phyloP scores from a whole-genome alignment of 2,797 vertebrate species.

The Hafferia zeledoni region DNA sequence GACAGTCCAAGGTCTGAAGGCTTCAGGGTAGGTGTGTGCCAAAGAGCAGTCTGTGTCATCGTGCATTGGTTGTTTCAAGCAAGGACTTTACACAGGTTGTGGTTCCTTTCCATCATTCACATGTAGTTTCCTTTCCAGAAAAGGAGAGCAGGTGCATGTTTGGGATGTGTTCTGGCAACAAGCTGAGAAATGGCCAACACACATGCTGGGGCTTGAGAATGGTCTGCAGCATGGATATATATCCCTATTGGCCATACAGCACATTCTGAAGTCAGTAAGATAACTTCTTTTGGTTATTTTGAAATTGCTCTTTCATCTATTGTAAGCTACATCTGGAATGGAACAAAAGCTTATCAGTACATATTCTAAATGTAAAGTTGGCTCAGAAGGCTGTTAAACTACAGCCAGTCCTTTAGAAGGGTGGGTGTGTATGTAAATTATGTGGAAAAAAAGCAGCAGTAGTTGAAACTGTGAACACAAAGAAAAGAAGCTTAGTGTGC shows the following conservation, averaged over 20 bases:
- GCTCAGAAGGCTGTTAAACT: neutral
- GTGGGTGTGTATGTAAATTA: neutral
- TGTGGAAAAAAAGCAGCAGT: neutral
- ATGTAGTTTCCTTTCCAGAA: neutral
- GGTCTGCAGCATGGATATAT: neutral
- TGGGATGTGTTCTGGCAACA: neutral
- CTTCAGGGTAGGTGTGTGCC: neutral
- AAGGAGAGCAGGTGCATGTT: neutral
- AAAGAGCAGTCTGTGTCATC: neutral
- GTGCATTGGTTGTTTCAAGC: neutral
- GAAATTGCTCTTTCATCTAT: neutral
- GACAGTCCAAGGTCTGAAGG: neutral
- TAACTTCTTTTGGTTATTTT: neutral
- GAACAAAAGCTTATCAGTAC: neutral
- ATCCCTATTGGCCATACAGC: accelerated
- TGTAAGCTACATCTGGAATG: neutral
- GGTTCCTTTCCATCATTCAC: neutral
- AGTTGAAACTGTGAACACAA: neutral
- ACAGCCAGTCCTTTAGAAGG: neutral
- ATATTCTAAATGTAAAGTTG: neutral
- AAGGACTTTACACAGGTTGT: neutral
- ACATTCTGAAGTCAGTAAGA: neutral
- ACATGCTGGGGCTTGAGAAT: accelerated
- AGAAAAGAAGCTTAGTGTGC: neutral
- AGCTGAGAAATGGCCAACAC: neutral